Evolutionary conservation across 2,113 vertebrate genomes (phyloP).

Genomic region (Crocuta crocuta): DNA sequence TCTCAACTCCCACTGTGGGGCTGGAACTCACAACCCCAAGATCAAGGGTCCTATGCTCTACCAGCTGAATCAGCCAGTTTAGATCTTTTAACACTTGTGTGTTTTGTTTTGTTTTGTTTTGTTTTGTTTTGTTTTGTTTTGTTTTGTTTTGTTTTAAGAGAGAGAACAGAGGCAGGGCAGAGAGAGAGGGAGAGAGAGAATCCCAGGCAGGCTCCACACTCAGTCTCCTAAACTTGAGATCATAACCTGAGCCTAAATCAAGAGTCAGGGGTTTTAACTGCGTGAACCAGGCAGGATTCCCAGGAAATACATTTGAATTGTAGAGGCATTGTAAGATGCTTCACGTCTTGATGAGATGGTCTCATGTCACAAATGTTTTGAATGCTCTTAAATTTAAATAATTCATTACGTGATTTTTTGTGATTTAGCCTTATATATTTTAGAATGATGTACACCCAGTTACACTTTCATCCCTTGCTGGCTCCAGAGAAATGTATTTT

Average conservation of each 20-base stretch:
- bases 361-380: not conserved
- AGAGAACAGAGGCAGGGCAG: not conserved
- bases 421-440: constrained; percentile 37
- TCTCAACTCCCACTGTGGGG: too few relatives aligned
- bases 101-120: not conserved
- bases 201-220: too few relatives aligned
- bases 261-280: not conserved
- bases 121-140: not conserved
- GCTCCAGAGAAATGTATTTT: constrained; percentile 36
- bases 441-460: not conserved
- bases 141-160: not conserved
- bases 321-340: not conserved
- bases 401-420: constrained; percentile 33
- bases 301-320: constrained; percentile 39
- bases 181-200: not conserved
- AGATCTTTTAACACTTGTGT: not conserved
- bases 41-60: too few relatives aligned
- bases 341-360: not conserved
- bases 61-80: not conserved
- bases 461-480: not conserved
- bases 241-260: not conserved
- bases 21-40: too few relatives aligned
- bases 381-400: constrained; percentile 34
- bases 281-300: not conserved
- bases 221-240: not conserved